A percentile compares a stretch with the other conserved stretches of the same genome.
Evolutionary conservation across 2,888 invertebrate species (phyloP).

Genomic region (Leucoma salicis): DNA sequence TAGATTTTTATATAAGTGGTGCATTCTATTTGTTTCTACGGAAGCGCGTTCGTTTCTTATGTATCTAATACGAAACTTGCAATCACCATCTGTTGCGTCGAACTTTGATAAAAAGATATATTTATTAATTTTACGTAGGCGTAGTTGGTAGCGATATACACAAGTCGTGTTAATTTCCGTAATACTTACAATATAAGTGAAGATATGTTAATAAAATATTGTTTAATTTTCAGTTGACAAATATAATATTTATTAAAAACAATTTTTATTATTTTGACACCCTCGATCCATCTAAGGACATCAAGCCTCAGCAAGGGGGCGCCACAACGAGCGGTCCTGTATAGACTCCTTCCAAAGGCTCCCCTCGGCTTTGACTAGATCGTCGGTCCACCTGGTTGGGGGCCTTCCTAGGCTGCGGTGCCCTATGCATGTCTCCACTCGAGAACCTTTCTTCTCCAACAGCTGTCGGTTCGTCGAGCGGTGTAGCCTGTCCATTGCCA

Average conservation of each 20-base stretch:
- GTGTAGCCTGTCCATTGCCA: too few species aligned
- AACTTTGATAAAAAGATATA: constrained; percentile 38
- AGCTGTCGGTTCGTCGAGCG: too few species aligned
- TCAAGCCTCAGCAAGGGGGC: too few species aligned
- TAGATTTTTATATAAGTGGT: constrained; percentile 68
- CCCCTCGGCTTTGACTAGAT: too few species aligned
- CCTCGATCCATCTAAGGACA: too few species aligned
- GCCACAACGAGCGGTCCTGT: too few species aligned
- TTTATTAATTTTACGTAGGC: constrained; percentile 57
- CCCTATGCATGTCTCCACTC: too few species aligned
- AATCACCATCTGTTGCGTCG: constrained; percentile 35
- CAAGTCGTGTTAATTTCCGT: constrained; percentile 68
- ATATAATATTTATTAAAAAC: constrained; percentile 72
- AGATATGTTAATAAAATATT: constrained; percentile 66
- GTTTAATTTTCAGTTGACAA: constrained; percentile 80
- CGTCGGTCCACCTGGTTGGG: too few species aligned
- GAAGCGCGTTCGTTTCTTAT: constrained; percentile 46
- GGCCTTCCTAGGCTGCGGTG: too few species aligned
- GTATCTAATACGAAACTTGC: constrained; percentile 40
- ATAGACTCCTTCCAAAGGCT: too few species aligned
- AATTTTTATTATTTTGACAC: constrained; percentile 19
- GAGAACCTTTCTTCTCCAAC: too few species aligned
- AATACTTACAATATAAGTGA: constrained; percentile 59
- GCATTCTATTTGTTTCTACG: constrained; percentile 59
- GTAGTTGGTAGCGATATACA: constrained; percentile 61